Percentiles rank a stretch among this genome's conserved stretches.
These are phyloP conservation scores for Bombycilla garrulus DNA, from an alignment of 2,113 vertebrate species.

Conservation along the genomic window DNA sequence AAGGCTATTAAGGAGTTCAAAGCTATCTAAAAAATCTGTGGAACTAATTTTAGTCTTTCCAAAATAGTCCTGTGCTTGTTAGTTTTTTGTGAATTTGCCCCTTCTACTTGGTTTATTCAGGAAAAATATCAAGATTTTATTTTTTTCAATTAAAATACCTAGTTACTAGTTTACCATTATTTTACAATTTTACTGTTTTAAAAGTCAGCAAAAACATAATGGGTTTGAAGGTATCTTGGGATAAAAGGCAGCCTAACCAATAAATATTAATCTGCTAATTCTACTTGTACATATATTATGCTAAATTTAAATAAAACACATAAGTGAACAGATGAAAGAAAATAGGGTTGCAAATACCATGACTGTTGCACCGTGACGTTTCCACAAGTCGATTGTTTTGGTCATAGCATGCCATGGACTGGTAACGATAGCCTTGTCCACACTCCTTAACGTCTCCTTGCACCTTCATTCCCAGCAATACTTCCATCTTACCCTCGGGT, in stretches of 20 bases:
- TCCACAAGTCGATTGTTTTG: slow-evolving; percentile 92
- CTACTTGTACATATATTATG: not conserved
- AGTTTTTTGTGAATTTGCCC: not conserved
- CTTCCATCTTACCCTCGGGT: slow-evolving; percentile 82
- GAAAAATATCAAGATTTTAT: not conserved
- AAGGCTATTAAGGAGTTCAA: not conserved
- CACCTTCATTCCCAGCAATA: slow-evolving; percentile 77
- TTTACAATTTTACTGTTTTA: not conserved
- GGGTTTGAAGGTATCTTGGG: not conserved
- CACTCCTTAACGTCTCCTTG: slow-evolving; percentile 90
- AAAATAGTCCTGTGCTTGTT: not conserved
- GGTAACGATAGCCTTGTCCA: slow-evolving; percentile 95
- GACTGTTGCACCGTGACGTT: slow-evolving; percentile 93
- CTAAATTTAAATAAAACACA: not conserved
- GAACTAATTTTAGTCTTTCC: not conserved
- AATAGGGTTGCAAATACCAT: slow-evolving; percentile 74
- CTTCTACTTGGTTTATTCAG: too few species aligned
- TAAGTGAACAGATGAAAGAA: not conserved
- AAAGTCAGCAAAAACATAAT: rapidly evolving
- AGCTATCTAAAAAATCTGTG: not conserved
- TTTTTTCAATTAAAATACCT: not conserved
- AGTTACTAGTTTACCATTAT: not conserved
- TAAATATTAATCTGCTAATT: not conserved
- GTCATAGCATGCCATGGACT: slow-evolving; percentile 97
- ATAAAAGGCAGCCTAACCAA: not conserved